A percentile compares a stretch with the other conserved stretches of the same genome.
Evolutionary conservation across 2,888 invertebrate genomes (phyloP).

Genomic region (Blomia tropicalis): DNA sequence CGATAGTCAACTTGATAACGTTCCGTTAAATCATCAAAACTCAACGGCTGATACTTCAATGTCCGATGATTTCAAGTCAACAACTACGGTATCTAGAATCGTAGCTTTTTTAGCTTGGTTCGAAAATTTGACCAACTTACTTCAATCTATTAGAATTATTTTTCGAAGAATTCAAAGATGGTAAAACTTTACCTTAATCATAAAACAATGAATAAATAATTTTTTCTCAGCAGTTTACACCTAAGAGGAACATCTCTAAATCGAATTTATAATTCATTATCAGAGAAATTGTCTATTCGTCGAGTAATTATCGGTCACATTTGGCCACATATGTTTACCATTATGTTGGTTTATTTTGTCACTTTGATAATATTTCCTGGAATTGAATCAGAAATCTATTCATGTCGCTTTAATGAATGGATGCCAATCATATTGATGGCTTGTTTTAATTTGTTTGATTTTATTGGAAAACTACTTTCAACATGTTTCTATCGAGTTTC

Average conservation of each 20-base stretch:
- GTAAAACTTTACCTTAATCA: neutral
- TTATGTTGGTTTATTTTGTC: conserved; percentile 70
- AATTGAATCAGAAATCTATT: conserved; percentile 67
- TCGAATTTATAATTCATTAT: neutral
- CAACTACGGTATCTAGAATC: neutral
- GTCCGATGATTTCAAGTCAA: neutral
- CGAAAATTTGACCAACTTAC: neutral
- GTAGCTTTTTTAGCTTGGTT: conserved; percentile 2
- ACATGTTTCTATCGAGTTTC: conserved; percentile 11
- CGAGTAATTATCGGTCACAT: conserved; percentile 40
- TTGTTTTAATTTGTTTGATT: conserved; percentile 67
- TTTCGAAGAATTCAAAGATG: neutral
- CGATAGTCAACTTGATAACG: neutral
- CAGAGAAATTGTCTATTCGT: neutral
- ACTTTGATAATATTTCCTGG: conserved; percentile 78
- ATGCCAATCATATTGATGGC: conserved; percentile 83
- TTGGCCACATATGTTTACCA: conserved; percentile 77
- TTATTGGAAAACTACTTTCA: conserved; percentile 50
- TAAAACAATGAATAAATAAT: too few relatives aligned
- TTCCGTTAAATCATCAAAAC: neutral
- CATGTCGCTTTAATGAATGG: conserved; percentile 66
- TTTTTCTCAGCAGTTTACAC: neutral
- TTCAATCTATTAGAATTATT: neutral
- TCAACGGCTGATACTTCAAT: neutral
- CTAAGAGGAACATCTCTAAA: neutral